Conservation (phyloP, 2,888 invertebrate species). For the Stenurella melanura region DNA sequence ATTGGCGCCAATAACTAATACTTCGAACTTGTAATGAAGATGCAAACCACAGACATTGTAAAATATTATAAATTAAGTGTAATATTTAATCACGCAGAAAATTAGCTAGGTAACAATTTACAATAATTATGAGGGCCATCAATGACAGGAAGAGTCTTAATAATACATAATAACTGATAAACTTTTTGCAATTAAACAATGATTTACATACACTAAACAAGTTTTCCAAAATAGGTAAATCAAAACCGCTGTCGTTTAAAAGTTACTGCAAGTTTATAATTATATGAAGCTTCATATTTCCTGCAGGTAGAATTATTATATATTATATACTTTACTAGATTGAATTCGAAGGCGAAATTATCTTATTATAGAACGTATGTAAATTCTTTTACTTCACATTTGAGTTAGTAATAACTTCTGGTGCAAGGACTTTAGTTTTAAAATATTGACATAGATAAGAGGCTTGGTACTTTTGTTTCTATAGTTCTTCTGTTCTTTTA, state of each 20-base stretch:
- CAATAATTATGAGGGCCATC: conserved; percentile 34
- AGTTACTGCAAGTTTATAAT: not conserved
- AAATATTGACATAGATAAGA: too few relatives aligned
- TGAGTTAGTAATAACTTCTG: too few relatives aligned
- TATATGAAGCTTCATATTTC: not conserved
- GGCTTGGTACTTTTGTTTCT: too few relatives aligned
- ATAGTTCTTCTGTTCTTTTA: too few relatives aligned
- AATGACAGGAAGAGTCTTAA: conserved; percentile 32
- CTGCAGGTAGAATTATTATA: not conserved
- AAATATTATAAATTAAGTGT: conserved; percentile 10
- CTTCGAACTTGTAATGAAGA: not conserved
- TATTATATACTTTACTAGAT: not conserved
- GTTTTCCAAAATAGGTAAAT: not conserved
- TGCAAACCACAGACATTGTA: not conserved
- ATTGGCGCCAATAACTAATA: not conserved
- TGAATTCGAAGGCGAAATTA: not conserved
- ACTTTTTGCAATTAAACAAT: conserved; percentile 23
- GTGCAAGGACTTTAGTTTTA: too few relatives aligned
- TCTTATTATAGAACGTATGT: too few relatives aligned
- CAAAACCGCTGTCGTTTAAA: not conserved
- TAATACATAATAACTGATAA: conserved; percentile 19
- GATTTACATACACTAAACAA: conserved; percentile 13
- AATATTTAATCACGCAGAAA: conserved; percentile 33
- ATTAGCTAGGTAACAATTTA: conserved; percentile 28
- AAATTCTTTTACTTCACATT: too few relatives aligned